Conservation (phyloP, 2,113 vertebrate species). For the Mugil cephalus region DNA sequence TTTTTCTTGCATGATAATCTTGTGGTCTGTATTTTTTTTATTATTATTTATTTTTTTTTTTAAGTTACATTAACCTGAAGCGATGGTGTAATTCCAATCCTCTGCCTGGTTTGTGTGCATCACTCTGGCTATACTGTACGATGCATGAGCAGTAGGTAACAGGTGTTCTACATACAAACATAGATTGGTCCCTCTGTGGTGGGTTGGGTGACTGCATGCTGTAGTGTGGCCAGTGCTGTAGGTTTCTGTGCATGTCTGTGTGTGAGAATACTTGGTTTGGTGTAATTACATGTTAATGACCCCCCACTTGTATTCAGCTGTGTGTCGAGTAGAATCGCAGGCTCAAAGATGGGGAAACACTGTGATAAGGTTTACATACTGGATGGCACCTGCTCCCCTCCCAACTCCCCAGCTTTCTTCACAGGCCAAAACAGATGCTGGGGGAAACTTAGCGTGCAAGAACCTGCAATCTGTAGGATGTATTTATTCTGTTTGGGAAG, state of each 20-base stretch:
- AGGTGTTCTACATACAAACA: slow-evolving; percentile 72
- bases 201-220: slow-evolving; percentile 38
- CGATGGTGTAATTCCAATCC: slow-evolving; percentile 33
- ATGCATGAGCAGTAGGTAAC: slow-evolving; percentile 55
- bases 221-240: slow-evolving; percentile 33
- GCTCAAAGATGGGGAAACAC: slow-evolving; percentile 37
- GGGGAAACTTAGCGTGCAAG: slow-evolving; percentile 69
- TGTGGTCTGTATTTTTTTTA: slow-evolving; percentile 34
- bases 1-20: slow-evolving; percentile 45
- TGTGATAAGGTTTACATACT: slow-evolving; percentile 42
- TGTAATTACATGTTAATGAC: slow-evolving; percentile 77
- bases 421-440: slow-evolving; percentile 66
- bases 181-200: slow-evolving; percentile 74
- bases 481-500: slow-evolving; percentile 50
- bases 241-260: slow-evolving; percentile 26
- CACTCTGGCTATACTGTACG: slow-evolving; percentile 8
- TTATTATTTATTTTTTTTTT: neutral
- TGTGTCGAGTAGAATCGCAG: slow-evolving; percentile 40
- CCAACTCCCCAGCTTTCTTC: slow-evolving; percentile 52
- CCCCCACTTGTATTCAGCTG: slow-evolving; percentile 55
- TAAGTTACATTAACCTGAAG: slow-evolving; percentile 55
- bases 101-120: slow-evolving; percentile 20
- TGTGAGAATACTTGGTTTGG: slow-evolving; percentile 21
- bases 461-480: slow-evolving; percentile 59
- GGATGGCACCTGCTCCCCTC: slow-evolving; percentile 56